Evolutionary conservation across 1,140 invertebrate species (phyloP).

Genomic region (Aricia agestis): DNA sequence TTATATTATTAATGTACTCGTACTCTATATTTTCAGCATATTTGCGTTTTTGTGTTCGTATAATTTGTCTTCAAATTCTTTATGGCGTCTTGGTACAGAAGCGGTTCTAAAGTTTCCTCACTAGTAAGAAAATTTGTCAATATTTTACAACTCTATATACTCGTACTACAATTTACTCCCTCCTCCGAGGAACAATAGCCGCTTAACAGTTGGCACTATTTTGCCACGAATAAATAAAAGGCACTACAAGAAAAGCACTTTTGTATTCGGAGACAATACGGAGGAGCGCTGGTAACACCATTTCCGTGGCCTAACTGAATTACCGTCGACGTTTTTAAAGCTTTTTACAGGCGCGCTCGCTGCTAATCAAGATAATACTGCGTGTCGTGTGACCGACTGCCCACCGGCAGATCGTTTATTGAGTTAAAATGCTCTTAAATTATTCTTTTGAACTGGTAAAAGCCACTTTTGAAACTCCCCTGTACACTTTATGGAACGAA

Average conservation of each 20-base stretch:
- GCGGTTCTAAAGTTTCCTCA: too few species aligned
- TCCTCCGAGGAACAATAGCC: too few species aligned
- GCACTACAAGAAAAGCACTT: constrained; percentile 7
- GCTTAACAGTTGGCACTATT: not conserved
- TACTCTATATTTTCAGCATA: too few species aligned
- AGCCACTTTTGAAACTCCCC: not conserved
- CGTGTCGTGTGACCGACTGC: constrained; percentile 40
- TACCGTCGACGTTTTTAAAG: constrained; percentile 65
- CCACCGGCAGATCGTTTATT: constrained; percentile 33
- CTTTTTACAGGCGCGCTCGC: constrained; percentile 55
- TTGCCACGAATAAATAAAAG: not conserved
- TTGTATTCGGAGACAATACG: constrained; percentile 21
- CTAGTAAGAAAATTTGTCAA: too few species aligned
- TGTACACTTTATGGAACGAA: not conserved
- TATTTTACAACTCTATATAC: too few species aligned
- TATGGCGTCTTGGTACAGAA: too few species aligned
- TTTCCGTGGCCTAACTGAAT: constrained; percentile 49
- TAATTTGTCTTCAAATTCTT: too few species aligned
- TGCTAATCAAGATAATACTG: constrained; percentile 58
- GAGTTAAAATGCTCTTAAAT: constrained; percentile 35
- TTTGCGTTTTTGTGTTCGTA: too few species aligned
- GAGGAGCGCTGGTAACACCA: constrained; percentile 19
- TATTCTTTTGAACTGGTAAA: constrained; percentile 12
- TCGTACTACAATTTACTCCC: too few species aligned
- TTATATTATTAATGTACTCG: too few species aligned